These are phyloP conservation scores for Corynorhinus townsendii DNA, from an alignment of 2,113 vertebrate genomes.

Conservation along the genomic window DNA sequence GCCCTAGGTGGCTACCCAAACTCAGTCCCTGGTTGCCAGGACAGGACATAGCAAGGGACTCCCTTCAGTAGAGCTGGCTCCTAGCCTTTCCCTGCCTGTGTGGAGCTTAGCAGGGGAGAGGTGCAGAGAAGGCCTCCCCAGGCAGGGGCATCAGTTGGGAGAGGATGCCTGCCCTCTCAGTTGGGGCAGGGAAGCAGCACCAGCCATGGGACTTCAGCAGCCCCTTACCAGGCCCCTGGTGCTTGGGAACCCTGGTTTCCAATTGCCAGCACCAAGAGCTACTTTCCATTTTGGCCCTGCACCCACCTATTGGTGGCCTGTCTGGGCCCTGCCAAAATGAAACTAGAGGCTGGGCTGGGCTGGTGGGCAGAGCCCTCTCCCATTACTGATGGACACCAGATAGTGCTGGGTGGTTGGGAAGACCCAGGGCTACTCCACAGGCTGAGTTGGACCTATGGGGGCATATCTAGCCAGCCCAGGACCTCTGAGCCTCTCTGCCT, in stretches of 20 bases:
- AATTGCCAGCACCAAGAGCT: neutral
- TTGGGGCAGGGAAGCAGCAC: neutral
- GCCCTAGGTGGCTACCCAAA: neutral
- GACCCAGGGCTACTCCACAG: neutral
- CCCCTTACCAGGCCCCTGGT: no score
- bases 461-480: neutral
- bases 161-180: neutral
- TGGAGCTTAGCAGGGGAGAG: neutral
- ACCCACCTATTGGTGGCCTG: neutral
- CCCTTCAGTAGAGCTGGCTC: neutral
- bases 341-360: neutral
- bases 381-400: slow-evolving; percentile 44
- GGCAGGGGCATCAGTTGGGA: neutral
- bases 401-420: neutral
- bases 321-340: neutral
- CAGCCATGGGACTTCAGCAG: neutral
- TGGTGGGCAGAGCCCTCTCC: neutral
- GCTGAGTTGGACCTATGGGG: neutral
- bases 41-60: neutral
- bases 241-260: neutral
- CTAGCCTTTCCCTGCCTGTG: neutral
- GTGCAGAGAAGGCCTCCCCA: neutral
- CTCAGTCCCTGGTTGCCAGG: neutral
- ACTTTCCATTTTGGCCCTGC: neutral
- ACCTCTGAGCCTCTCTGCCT: neutral